A percentile compares a stretch with the other conserved stretches of the same genome.
Conservation (phyloP, 1,140 invertebrate species). For the Lineus longissimus region DNA sequence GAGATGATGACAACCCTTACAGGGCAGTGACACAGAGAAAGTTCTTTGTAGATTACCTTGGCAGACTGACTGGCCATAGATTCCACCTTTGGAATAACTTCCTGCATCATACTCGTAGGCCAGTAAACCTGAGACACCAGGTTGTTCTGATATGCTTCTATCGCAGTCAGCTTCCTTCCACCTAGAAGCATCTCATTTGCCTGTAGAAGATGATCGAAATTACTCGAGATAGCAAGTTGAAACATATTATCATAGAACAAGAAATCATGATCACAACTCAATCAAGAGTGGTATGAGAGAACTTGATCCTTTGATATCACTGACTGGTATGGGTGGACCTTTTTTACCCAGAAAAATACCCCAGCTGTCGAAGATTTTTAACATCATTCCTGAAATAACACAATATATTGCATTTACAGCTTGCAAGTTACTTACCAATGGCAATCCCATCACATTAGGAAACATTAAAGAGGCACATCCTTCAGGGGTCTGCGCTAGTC, state of each 20-base stretch:
- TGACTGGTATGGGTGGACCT: no score
- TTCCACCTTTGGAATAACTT: slow-evolving; percentile 44
- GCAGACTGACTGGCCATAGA: slow-evolving; percentile 41
- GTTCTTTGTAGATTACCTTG: slow-evolving; percentile 33
- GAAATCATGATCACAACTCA: background rate
- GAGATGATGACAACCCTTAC: no score
- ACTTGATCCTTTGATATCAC: no score
- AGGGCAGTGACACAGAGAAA: no score
- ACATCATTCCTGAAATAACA: background rate
- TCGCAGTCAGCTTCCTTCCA: slow-evolving; percentile 72
- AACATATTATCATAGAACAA: background rate
- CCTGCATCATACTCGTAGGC: slow-evolving; percentile 50
- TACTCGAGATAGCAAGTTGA: background rate
- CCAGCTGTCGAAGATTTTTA: no score
- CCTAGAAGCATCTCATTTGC: slow-evolving; percentile 77
- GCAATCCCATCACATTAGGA: slow-evolving; percentile 72
- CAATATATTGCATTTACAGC: background rate
- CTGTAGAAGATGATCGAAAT: slow-evolving; percentile 47
- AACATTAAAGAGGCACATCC: slow-evolving; percentile 78
- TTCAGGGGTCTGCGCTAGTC: slow-evolving; percentile 76
- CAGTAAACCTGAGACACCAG: slow-evolving; percentile 67
- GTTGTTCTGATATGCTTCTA: slow-evolving; percentile 68
- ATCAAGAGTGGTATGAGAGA: no score
- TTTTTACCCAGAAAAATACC: no score
- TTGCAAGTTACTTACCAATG: slow-evolving; percentile 59